These are phyloP conservation scores for Sinhomidia bicolor DNA, from an alignment of 2,888 invertebrate species.

Conservation along the genomic window DNA sequence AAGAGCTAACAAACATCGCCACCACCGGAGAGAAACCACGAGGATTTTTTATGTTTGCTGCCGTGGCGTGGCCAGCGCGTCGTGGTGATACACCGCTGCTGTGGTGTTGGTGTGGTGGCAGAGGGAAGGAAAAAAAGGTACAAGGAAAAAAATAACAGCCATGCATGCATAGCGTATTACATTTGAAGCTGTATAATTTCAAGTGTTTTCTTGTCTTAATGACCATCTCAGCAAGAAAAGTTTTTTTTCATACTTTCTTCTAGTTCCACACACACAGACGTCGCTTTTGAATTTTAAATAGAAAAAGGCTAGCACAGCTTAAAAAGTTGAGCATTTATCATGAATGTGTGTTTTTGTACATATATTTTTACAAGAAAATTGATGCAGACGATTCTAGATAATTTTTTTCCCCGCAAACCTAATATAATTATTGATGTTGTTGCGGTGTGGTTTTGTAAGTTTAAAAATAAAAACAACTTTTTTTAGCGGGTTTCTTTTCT, in stretches of 20 bases:
- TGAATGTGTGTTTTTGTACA: not conserved
- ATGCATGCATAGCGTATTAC: not conserved
- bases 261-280: no score
- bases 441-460: not conserved
- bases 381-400: not conserved
- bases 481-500: not conserved
- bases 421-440: not conserved
- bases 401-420: not conserved
- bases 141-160: not conserved
- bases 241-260: not conserved
- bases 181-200: constrained; percentile 48
- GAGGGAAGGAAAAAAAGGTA: not conserved
- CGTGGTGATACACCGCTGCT: not conserved
- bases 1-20: not conserved
- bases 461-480: not conserved
- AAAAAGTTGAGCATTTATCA: no score
- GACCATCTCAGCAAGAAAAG: constrained; percentile 37
- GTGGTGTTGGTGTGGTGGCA: not conserved
- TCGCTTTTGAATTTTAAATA: not conserved
- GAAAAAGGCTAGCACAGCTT: not conserved
- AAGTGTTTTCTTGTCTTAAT: constrained; percentile 58
- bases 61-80: not conserved
- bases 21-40: not conserved
- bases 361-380: not conserved
- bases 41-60: not conserved